Evolutionary conservation across 2,888 invertebrate species (phyloP).

Genomic region (Rosalia funebris): DNA sequence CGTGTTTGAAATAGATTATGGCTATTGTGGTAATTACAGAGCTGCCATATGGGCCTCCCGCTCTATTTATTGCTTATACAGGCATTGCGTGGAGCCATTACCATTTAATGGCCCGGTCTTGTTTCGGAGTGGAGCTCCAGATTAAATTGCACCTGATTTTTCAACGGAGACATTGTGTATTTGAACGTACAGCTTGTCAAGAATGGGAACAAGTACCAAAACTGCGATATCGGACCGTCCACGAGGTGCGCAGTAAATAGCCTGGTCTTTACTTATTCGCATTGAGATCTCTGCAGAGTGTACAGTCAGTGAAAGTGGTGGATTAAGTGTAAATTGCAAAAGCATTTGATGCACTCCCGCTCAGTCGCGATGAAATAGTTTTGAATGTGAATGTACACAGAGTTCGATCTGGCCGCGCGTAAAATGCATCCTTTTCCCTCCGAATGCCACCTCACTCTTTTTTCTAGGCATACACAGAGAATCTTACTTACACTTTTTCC

Average conservation of each 20-base stretch:
- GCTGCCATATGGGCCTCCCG: constrained; percentile 60
- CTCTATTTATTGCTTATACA: constrained; percentile 51
- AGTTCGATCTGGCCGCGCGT: too few species aligned
- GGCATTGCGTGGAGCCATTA: constrained; percentile 58
- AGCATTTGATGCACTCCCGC: too few species aligned
- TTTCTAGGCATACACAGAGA: neutral
- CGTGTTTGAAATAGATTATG: constrained; percentile 65
- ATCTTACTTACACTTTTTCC: neutral
- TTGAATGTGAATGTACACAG: too few species aligned
- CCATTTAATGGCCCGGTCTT: constrained; percentile 53
- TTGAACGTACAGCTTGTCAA: neutral
- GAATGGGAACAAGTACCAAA: too few species aligned
- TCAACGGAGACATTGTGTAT: neutral
- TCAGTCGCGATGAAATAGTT: too few species aligned
- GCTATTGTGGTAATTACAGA: constrained; percentile 63
- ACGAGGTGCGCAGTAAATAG: too few species aligned
- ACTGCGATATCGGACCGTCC: too few species aligned
- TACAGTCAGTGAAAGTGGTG: too few species aligned
- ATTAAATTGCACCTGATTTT: constrained; percentile 32
- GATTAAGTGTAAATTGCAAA: too few species aligned
- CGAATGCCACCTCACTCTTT: neutral
- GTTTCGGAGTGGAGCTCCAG: constrained; percentile 37
- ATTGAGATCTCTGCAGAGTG: too few species aligned
- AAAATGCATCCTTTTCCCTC: too few species aligned
- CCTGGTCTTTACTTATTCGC: too few species aligned